Conservation (phyloP, 2,888 invertebrate genomes). For the Chrysolina americana region DNA sequence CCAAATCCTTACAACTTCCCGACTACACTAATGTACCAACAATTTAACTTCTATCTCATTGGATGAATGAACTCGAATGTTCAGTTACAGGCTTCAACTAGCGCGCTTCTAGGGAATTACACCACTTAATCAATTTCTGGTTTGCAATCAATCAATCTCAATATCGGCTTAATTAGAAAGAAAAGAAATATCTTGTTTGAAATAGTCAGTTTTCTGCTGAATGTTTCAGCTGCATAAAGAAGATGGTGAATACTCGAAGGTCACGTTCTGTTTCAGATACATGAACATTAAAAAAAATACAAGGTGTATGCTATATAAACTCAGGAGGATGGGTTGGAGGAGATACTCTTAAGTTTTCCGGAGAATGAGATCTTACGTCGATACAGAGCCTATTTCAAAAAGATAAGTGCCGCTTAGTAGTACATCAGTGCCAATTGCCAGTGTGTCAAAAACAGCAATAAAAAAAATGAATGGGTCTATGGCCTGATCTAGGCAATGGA, state of each 20-base stretch:
- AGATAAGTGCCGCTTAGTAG: too few species aligned
- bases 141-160: constrained; percentile 61
- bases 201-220: background rate
- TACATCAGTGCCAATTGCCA: too few species aligned
- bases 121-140: constrained; percentile 62
- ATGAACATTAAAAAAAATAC: too few species aligned
- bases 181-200: constrained; percentile 32
- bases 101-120: constrained; percentile 53
- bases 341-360: too few species aligned
- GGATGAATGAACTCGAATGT: constrained; percentile 3
- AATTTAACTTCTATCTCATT: background rate
- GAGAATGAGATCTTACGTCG: too few species aligned
- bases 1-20: background rate
- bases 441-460: too few species aligned
- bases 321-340: too few species aligned
- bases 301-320: too few species aligned
- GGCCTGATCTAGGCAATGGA: too few species aligned
- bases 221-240: background rate
- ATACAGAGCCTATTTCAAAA: too few species aligned
- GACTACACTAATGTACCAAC: background rate
- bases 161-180: constrained; percentile 33
- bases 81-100: background rate
- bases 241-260: background rate
- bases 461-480: too few species aligned
- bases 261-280: too few species aligned